Evolutionary conservation across 1,140 invertebrate species (phyloP), one percentile per base, ranked within the genome.

Genomic region (Tetraneura akinire): DNA sequence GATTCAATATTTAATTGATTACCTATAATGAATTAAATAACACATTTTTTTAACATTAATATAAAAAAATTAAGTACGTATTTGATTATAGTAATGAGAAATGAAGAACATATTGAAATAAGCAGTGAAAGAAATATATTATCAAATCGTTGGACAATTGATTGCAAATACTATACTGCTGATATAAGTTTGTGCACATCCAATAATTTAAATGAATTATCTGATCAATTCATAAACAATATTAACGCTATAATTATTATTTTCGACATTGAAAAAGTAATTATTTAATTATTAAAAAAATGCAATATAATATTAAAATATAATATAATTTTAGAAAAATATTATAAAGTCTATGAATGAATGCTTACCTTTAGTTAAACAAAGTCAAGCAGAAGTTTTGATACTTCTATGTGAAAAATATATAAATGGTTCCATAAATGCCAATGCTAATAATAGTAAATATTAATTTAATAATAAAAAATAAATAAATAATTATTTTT

Each of bases 201-300:
- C 23, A 62, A 13, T 9, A 78, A 8, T 23, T 78, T 78, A 18
- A 47, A 78, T 45, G 37, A 78, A 60, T 21, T 78, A 62, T 45
- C 53, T 78, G 53, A 45, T 47, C 51, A 42, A 57, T 78, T 78
- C 47, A 18, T 78, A 62, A 16, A 62, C 0, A 62, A 62, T 47
- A 78, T 78, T 45, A 78, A 78, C 62, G 74, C 74, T 57, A 62
- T 78, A 42, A 78, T 78, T 26, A 57, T 78, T 78, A 21, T 78
- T 23, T 78, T 62, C 13, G 9, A 49, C 21, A 26, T 26, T 29
- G 16, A 78, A 62, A 49, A 78, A 4, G 74, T 78, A 45, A 78
- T 26, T 55, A 42, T 78, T 42, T 74, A 8, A 51, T n/a, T 51
- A 51, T 13, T 29, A 49, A 71, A 49, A 16, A 29, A 51, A 16